Evolutionary conservation across 2,797 vertebrate species (phyloP).

Genomic region (Lacerta agilis): DNA sequence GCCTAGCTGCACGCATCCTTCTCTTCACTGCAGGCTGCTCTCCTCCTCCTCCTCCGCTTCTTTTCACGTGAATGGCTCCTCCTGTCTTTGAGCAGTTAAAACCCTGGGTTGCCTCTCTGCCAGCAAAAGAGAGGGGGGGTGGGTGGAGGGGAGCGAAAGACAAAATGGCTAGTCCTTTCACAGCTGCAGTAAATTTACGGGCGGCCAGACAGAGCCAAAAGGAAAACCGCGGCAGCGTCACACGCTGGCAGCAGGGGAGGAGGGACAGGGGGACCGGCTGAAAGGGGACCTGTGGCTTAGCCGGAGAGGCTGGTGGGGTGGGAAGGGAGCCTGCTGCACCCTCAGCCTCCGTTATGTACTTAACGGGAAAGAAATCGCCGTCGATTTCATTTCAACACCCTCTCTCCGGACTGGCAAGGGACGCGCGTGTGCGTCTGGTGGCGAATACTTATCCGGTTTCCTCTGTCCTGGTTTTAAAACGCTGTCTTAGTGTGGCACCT

Average conservation of each 20-base stretch:
- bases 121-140: not conserved
- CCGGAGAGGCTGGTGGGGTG: no score
- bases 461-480: not conserved
- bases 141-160: not conserved
- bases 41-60: not conserved
- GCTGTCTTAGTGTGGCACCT: constrained; percentile 4
- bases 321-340: not conserved
- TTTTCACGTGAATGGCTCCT: constrained; percentile 9
- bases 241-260: not conserved
- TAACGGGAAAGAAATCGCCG: not conserved
- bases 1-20: not conserved
- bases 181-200: constrained; percentile 50
- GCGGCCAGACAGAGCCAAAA: constrained; percentile 12
- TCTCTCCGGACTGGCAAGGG: not conserved
- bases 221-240: not conserved
- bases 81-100: constrained; percentile 41
- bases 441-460: not conserved
- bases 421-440: not conserved
- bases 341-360: not conserved
- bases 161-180: constrained; percentile 60
- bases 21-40: no score
- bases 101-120: constrained; percentile 31
- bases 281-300: constrained; percentile 9
- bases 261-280: not conserved
- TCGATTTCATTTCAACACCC: not conserved